Conservation (phyloP, 1,140 invertebrate species). For the Polypedilum vanderplanki region DNA sequence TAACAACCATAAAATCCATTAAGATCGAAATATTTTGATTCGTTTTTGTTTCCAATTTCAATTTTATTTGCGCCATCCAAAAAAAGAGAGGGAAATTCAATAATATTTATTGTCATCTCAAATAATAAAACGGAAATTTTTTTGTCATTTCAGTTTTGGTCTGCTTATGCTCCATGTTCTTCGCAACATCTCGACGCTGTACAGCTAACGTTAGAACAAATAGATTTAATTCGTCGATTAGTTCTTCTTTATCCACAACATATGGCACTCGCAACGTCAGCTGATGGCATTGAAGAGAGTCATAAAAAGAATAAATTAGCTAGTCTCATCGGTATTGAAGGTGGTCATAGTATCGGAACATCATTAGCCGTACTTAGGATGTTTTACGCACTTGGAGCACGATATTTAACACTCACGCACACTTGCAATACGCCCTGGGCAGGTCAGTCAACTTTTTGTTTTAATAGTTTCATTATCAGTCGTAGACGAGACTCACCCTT, state of each 20-base stretch:
- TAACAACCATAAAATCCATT: background rate
- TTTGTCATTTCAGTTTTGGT: constrained; percentile 68
- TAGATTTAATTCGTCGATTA: constrained; percentile 76
- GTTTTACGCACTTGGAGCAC: constrained; percentile 74
- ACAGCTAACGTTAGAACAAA: constrained; percentile 76
- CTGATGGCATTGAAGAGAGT: constrained; percentile 58
- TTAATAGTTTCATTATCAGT: background rate
- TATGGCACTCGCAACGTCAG: constrained; percentile 68
- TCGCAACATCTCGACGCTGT: constrained; percentile 80
- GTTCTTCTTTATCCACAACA: constrained; percentile 71
- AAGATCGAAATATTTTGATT: background rate
- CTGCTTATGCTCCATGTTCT: constrained; percentile 76
- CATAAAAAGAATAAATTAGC: constrained; percentile 57
- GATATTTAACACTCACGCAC: constrained; percentile 80
- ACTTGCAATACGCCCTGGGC: constrained; percentile 83
- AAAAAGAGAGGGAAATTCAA: background rate
- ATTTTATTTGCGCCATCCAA: background rate
- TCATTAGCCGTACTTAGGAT: constrained; percentile 72
- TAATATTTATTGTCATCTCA: constrained; percentile 3
- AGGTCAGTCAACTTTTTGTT: constrained; percentile 31
- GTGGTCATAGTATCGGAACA: constrained; percentile 76
- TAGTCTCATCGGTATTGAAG: constrained; percentile 72
- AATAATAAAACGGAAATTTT: background rate
- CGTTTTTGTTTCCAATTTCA: background rate
- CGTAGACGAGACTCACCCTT: no score